A percentile compares a stretch with the other conserved stretches of the same genome.
These are phyloP conservation scores for Bolinopsis microptera DNA, from an alignment of 37 sponge, comb jelly and placozoan species.

Conservation along the genomic window DNA sequence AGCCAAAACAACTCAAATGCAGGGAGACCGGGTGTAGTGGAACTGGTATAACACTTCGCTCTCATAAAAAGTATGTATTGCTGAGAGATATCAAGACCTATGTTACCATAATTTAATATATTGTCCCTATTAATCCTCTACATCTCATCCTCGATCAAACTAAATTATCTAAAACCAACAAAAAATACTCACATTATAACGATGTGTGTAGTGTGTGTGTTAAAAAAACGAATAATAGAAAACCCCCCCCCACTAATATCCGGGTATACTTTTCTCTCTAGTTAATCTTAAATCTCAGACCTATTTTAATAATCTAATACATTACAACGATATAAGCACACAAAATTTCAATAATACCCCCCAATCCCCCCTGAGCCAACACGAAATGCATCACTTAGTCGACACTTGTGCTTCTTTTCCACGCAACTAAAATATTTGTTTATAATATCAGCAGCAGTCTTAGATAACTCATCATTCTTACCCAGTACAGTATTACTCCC, in stretches of 20 bases:
- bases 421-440: constrained; percentile 2
- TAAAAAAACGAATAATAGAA: neutral
- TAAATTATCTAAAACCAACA: neutral
- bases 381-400: neutral
- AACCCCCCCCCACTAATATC: neutral
- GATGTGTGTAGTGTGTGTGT: neutral
- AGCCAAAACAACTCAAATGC: neutral
- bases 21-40: neutral
- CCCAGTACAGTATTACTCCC: neutral
- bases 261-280: neutral
- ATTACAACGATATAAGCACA: neutral
- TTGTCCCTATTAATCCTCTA: neutral
- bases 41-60: neutral
- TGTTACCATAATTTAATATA: neutral
- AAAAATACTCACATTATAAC: neutral
- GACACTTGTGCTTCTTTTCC: neutral
- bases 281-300: neutral
- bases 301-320: neutral
- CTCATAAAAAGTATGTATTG: neutral
- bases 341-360: neutral
- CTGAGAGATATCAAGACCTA: neutral
- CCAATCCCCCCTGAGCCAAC: no score
- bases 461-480: neutral
- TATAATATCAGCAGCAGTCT: neutral
- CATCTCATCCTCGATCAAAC: neutral